Evolutionary conservation across 2,797 vertebrate genomes (phyloP).

Genomic region (Leucoraja ocellata): DNA sequence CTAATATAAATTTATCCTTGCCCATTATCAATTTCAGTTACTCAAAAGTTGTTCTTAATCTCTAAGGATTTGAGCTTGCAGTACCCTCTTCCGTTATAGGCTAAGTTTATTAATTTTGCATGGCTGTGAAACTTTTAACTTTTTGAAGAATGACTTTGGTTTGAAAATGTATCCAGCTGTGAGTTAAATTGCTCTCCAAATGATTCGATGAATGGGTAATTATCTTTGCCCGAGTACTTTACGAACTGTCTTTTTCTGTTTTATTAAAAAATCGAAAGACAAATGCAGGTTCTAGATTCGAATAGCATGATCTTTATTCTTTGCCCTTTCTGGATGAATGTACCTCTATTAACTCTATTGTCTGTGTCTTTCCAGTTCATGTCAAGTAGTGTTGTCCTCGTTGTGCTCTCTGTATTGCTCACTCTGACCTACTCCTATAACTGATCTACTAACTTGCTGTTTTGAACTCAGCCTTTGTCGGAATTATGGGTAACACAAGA

Average conservation of each 20-base stretch:
- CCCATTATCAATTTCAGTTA: not conserved
- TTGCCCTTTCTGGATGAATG: conserved; percentile 53
- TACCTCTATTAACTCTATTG: conserved; percentile 69
- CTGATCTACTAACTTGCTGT: conserved; percentile 98
- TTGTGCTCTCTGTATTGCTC: conserved; percentile 69
- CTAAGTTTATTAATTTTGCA: not conserved
- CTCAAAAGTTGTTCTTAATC: not conserved
- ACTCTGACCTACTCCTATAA: conserved; percentile 73
- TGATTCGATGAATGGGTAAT: not conserved
- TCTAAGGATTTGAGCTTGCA: not conserved
- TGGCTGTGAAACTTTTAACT: not conserved
- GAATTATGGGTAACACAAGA: conserved; percentile 97
- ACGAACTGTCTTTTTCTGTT: not conserved
- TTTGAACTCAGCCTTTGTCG: conserved; percentile 98
- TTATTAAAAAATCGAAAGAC: not conserved
- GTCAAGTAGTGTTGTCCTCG: conserved; percentile 79
- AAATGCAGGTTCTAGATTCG: conserved; percentile 51
- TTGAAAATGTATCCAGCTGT: not conserved
- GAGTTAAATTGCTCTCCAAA: conserved; percentile 17
- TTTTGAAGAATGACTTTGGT: not conserved
- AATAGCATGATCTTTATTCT: conserved; percentile 55
- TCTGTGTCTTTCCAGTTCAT: conserved; percentile 82
- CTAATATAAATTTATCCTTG: not conserved
- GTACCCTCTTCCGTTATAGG: not conserved
- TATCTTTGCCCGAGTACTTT: not conserved